Evolutionary conservation across 2,888 invertebrate genomes (phyloP).

Genomic region (Scaptomyza cyrtandrae): DNA sequence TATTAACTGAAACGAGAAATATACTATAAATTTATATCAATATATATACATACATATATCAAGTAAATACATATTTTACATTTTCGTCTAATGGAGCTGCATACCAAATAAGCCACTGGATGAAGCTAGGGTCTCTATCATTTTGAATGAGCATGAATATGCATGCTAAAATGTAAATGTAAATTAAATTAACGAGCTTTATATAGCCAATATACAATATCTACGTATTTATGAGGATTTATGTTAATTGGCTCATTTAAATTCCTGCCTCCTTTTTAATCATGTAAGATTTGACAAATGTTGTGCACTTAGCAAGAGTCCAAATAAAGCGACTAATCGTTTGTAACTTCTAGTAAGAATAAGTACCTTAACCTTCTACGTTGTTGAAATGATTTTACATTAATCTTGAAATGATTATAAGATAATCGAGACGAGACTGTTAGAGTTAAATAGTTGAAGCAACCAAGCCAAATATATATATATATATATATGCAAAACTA

Average conservation of each 20-base stretch:
- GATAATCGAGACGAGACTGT: conserved; percentile 19
- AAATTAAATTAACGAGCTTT: conserved; percentile 73
- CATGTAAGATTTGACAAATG: conserved; percentile 56
- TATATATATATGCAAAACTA: neutral
- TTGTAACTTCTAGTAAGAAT: conserved; percentile 25
- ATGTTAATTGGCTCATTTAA: conserved; percentile 45
- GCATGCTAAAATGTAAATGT: conserved; percentile 67
- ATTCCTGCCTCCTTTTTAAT: conserved; percentile 28
- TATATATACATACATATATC: no score
- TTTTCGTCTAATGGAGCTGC: conserved; percentile 59
- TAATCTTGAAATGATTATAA: conserved; percentile 22
- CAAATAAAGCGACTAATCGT: conserved; percentile 43
- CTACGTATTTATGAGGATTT: conserved; percentile 13
- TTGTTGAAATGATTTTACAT: conserved; percentile 2
- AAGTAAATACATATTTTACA: conserved; percentile 33
- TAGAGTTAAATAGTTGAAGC: neutral
- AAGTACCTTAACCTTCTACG: conserved; percentile 8
- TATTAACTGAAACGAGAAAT: conserved; percentile 46
- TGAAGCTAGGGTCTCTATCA: conserved; percentile 27
- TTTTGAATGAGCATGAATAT: conserved; percentile 74
- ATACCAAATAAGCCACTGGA: conserved; percentile 63
- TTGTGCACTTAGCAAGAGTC: conserved; percentile 48
- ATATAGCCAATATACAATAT: conserved; percentile 38
- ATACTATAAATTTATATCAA: conserved; percentile 14
- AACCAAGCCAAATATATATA: neutral